These are phyloP conservation scores for Diabrotica undecimpunctata DNA, from an alignment of 1,140 invertebrate genomes.

Conservation along the genomic window DNA sequence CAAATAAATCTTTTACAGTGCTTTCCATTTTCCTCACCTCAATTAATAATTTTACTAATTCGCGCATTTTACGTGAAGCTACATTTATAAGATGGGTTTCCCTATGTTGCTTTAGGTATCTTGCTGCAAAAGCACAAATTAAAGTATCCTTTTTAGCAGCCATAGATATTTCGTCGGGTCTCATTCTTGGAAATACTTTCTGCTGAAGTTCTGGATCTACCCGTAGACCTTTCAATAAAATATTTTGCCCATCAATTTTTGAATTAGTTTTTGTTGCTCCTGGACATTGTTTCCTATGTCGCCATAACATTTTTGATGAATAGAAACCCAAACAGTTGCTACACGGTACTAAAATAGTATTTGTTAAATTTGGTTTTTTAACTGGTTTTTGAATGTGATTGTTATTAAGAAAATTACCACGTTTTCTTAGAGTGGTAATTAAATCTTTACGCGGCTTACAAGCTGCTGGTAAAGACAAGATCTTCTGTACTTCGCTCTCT, in stretches of 20 bases:
- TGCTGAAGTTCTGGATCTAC: background rate
- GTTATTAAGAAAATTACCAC: conserved; percentile 23
- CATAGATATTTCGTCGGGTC: conserved; percentile 29
- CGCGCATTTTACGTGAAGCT: conserved; percentile 33
- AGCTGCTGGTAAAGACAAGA: conserved; percentile 1
- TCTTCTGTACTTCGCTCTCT: conserved; percentile 3
- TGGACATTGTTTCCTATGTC: conserved; percentile 17
- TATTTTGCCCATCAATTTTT: conserved; percentile 1
- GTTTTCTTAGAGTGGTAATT: conserved; percentile 14
- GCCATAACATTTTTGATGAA: conserved; percentile 10
- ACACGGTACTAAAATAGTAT: no score
- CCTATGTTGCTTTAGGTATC: conserved; percentile 31
- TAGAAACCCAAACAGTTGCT: conserved; percentile 14
- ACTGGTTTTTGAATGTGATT: conserved; percentile 17
- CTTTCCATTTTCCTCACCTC: conserved; percentile 26
- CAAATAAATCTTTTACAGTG: conserved; percentile 1
- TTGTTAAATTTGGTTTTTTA: background rate
- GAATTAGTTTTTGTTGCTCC: background rate
- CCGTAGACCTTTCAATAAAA: background rate
- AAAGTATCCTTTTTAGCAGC: conserved; percentile 30
- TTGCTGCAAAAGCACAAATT: conserved; percentile 34
- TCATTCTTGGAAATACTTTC: conserved; percentile 27
- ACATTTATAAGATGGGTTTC: conserved; percentile 33
- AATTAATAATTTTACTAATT: conserved; percentile 26
- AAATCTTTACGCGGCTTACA: conserved; percentile 13